Base-by-base conservation (phyloP, 2,797 vertebrate species). In the Gouania willdenowi region DNA sequence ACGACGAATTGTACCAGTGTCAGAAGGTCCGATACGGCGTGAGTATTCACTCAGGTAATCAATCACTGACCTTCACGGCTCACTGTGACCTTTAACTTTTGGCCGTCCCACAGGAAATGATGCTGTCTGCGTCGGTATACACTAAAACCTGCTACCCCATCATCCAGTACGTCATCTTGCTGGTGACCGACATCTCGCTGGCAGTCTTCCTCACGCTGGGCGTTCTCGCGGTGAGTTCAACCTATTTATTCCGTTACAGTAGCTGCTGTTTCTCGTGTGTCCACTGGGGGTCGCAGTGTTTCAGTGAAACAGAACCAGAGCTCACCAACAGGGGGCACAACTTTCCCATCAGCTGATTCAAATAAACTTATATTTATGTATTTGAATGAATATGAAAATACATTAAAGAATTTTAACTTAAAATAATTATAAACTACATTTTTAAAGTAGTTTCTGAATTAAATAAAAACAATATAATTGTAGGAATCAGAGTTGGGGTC, bases 91-190 rank as follows among this genome's bases (percentile, higher is more conserved):
- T 26, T 23, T 1, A 17, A 5, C 13, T 2, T 9, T 15, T 6
- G 6, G 2, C 20, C 2, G 15, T 6, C 5, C 20, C 27, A 4
- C 23, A 54, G 39, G 0, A 0, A 0, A 0, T 34, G 1, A 1
- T 20, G 6, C 0, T 1, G 15, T 0, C 1, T 0, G 10, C 8
- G 12, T 1, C 3, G 1, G 1, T 68, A 48, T 69, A 47, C 44
- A 3, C 1, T 2, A 9, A 31, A 49, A 65, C 73, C 13, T 84
- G 81, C 43, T 55, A 74, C 30, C 65, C 75, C 11, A 6, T 67
- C 28, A 0, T 81, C 5, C 0, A 26, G 2, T 1, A 16, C 21
- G 68, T 33, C 37, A 0, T 39, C 8, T 1, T 24, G 19, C 0
- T 75, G 22, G 0, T 1, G 0, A 0, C 2, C 0, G 48, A 74